Base-by-base conservation (phyloP, 2,888 invertebrate genomes). In the Trachelus tabidus region DNA sequence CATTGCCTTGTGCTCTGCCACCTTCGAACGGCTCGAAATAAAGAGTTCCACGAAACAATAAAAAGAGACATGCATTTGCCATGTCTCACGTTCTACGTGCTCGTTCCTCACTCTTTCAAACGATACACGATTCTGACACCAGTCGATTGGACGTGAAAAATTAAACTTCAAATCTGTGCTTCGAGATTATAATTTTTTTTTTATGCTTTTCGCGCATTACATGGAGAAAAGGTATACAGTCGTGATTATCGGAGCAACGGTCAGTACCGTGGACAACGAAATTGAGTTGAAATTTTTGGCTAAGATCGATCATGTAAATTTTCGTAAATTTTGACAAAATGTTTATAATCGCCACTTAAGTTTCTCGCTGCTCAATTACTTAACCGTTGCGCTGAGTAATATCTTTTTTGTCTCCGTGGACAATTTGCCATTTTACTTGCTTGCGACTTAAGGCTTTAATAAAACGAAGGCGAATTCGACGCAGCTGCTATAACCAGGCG, bases 1-100 rank as follows among this genome's bases (percentile, higher is more conserved):
- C 23, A 71, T 73, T 73, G 34, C 77, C 76, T 75, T 30, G 56
- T 76, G 56, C 34, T 56, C 73, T 73, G 73, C 73, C 56, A 56
- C 23, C 2, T 56, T 56, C 56, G 56, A 56, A 56, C 56, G 6
- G 56, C 56, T 56, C 9, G 6, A 23, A 56, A 56, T 56, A 56
- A 56, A 56, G 56, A 56, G 6, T 56, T 56, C 40, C 9, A 56
- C 40, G 40, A 56, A 56, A 56, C 23, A 56, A 56, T 56, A 56
- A 23, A 56, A 56, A 9, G 56, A 23, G 56, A 56, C 56, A 23
- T 56, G 56, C 56, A 56, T 56, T 56, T 23, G 56, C 56, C 56
- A 23, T 56, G 56, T 23, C 56, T 6, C 56, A 1, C 23, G 23
- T 56, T 56, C 23, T 23, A 56, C 56, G 56, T 56, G 15, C 56